phyloP scores from a whole-genome alignment of 2,797 vertebrate species.

The Mormyrus hasselquistii region DNA sequence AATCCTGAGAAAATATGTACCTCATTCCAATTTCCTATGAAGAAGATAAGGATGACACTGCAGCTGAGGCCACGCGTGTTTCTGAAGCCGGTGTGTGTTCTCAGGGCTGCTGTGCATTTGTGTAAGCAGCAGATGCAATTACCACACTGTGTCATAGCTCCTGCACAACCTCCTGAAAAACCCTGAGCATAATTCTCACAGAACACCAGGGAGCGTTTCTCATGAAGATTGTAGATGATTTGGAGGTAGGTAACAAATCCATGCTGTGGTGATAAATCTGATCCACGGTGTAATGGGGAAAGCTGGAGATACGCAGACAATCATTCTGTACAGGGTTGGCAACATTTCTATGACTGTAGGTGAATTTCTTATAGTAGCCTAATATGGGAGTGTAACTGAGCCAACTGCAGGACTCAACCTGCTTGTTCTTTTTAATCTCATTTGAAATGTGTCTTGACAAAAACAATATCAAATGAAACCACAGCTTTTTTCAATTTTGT shows the following conservation, averaged over 20 bases:
- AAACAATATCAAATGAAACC: background rate
- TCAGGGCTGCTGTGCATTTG: background rate
- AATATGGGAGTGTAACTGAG: background rate
- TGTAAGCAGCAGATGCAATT: background rate
- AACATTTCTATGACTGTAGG: background rate
- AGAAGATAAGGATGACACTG: background rate
- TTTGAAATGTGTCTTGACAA: background rate
- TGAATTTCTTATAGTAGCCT: background rate
- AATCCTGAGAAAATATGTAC: background rate
- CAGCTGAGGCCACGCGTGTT: background rate
- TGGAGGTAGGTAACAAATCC: background rate
- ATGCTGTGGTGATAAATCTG: background rate
- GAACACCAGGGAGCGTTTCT: background rate
- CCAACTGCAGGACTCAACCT: background rate
- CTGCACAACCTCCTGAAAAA: background rate
- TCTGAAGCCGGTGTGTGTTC: background rate
- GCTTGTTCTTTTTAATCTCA: background rate
- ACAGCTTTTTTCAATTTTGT: background rate
- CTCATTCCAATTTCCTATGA: background rate
- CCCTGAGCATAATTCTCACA: background rate
- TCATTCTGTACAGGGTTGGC: background rate
- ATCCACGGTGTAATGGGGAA: background rate
- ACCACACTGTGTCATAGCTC: background rate
- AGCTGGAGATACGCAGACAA: background rate
- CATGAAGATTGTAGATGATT: background rate